Evolutionary conservation across 92 coral and sea anemone genomes (phyloP).

Genomic region (Paragorgia papillata): DNA sequence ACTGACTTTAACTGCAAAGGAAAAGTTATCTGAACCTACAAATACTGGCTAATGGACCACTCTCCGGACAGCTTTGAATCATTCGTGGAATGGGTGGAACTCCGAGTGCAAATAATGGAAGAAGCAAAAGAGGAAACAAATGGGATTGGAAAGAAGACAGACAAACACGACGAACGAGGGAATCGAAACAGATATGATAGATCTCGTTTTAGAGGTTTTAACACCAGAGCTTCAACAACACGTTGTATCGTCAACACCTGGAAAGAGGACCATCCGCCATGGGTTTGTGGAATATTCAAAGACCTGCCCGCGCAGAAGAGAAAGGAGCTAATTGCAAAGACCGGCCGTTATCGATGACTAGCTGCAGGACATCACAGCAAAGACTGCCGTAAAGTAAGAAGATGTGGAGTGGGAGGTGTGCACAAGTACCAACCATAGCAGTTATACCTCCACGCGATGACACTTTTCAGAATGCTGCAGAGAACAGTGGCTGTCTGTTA

Average conservation of each 20-base stretch:
- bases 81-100: conserved; percentile 14
- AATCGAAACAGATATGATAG: no score
- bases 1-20: conserved; percentile 48
- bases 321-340: no score
- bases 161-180: not conserved
- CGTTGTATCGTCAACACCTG: conserved; percentile 15
- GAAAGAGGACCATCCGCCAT: not conserved
- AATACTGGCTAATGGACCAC: conserved; percentile 54
- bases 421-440: no score
- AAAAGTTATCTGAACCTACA: conserved; percentile 56
- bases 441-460: no score
- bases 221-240: conserved; percentile 1
- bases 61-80: conserved; percentile 39
- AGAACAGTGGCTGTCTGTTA: no score
- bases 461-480: no score
- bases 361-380: not conserved
- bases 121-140: conserved; percentile 42
- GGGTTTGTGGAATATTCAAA: not conserved
- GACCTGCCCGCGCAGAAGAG: no score
- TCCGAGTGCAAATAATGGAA: conserved; percentile 29
- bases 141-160: not conserved
- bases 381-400: conserved; percentile 11
- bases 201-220: not conserved
- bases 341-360: no score
- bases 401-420: conserved; percentile 43